Evolutionary conservation across 1,140 invertebrate species (phyloP).

Genomic region (Psix sp.): DNA sequence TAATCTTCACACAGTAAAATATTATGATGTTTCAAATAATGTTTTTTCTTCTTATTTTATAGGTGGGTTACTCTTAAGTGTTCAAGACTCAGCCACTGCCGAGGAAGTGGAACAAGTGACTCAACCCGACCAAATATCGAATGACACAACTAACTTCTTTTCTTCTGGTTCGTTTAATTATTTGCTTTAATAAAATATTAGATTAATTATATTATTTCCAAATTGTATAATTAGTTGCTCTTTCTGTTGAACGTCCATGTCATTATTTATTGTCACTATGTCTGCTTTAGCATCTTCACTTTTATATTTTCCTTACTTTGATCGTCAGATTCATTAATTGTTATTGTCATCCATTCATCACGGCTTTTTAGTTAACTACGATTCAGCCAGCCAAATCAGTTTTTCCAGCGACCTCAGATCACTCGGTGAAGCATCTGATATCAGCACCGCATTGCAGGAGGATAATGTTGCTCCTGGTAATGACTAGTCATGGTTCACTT

Average conservation of each 20-base stretch:
- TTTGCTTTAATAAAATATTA: background rate
- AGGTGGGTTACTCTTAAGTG: constrained; percentile 86
- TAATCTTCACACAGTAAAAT: background rate
- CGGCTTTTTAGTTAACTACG: constrained; percentile 75
- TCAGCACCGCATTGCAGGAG: constrained; percentile 74
- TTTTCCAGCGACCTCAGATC: constrained; percentile 76
- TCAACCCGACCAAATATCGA: constrained; percentile 77
- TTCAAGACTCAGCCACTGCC: constrained; percentile 88
- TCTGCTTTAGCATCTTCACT: no score
- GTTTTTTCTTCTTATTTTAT: constrained; percentile 4
- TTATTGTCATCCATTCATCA: constrained; percentile 55
- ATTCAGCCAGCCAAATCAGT: constrained; percentile 77
- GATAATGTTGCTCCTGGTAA: constrained; percentile 75
- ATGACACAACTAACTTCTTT: constrained; percentile 82
- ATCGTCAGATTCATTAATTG: background rate
- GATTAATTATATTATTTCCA: no score
- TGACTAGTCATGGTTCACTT: background rate
- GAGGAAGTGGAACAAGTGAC: constrained; percentile 84
- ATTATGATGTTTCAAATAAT: background rate
- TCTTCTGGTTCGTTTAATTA: constrained; percentile 80
- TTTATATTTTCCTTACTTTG: no score
- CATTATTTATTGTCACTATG: no score
- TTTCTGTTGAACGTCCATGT: no score
- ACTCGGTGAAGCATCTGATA: constrained; percentile 74
- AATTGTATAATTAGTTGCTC: no score